Percentiles rank a stretch among this genome's conserved stretches.
Conservation (phyloP, 2,113 vertebrate species). For the Tragelaphus imberbis region DNA sequence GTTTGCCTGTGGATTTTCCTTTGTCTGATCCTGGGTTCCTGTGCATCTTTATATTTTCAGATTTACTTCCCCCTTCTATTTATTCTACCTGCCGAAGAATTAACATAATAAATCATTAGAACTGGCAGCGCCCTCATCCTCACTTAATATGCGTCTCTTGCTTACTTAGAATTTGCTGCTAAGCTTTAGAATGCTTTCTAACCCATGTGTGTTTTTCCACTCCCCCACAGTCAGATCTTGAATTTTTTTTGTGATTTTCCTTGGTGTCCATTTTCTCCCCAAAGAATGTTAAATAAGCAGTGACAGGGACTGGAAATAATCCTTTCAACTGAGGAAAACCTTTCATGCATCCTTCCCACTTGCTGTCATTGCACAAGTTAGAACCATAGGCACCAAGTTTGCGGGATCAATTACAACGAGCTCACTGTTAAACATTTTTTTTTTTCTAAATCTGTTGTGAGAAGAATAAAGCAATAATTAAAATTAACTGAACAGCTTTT, state of each 20-base stretch:
- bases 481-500: constrained; percentile 67
- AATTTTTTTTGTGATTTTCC: not conserved
- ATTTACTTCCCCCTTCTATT: not conserved
- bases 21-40: not conserved
- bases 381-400: constrained; percentile 19
- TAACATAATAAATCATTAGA: not conserved
- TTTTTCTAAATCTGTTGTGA: constrained; percentile 20
- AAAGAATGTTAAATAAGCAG: constrained; percentile 48
- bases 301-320: constrained; percentile 39
- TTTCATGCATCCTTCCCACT: not conserved
- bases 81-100: not conserved
- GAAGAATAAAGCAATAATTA: constrained; percentile 70
- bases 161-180: not conserved
- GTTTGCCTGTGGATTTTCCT: not conserved
- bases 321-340: constrained; percentile 25
- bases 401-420: constrained; percentile 29
- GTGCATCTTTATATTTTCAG: not conserved
- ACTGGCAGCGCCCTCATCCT: not conserved
- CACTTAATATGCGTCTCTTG: not conserved
- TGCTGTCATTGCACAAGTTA: not conserved
- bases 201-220: not conserved
- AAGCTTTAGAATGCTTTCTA: not conserved
- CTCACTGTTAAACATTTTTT: constrained; percentile 38
- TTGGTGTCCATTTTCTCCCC: constrained; percentile 18
- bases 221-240: not conserved